Evolutionary conservation across 2,113 vertebrate genomes (phyloP).

Genomic region (Aythya baeri): DNA sequence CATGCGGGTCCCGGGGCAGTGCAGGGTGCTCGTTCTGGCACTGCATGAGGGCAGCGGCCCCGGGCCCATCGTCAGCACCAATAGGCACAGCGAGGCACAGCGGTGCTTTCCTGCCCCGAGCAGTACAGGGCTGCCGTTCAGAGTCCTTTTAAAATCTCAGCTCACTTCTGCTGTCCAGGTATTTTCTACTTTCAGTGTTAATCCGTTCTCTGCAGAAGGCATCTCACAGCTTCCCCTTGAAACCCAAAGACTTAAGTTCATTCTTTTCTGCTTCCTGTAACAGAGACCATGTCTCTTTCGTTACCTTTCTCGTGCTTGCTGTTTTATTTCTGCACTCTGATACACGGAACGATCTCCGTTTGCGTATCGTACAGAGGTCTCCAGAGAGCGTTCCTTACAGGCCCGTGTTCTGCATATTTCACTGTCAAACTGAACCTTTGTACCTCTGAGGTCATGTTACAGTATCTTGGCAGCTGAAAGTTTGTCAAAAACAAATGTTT

Average conservation of each 20-base stretch:
- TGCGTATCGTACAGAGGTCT: rapidly evolving
- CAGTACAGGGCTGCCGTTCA: no score
- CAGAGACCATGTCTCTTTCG: rapidly evolving
- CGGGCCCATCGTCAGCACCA: rapidly evolving
- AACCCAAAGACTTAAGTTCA: no score
- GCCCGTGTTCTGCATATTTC: background rate
- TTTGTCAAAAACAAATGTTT: background rate
- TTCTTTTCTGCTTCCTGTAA: no score
- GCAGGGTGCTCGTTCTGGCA: background rate
- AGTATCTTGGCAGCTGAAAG: no score
- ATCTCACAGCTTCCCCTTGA: background rate
- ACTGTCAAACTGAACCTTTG: background rate
- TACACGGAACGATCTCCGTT: rapidly evolving
- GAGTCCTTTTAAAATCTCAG: background rate
- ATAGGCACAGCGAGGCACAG: background rate
- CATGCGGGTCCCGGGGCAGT: rapidly evolving
- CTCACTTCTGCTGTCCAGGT: background rate
- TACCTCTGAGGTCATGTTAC: background rate
- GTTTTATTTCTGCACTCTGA: background rate
- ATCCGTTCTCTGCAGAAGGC: background rate
- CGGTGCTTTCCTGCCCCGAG: rapidly evolving
- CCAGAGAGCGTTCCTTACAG: rapidly evolving
- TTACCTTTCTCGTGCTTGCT: background rate
- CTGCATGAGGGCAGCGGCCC: background rate
- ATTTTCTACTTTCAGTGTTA: background rate